Base-by-base conservation (phyloP, 2,888 invertebrate species). In the Craniophora ligustri region DNA sequence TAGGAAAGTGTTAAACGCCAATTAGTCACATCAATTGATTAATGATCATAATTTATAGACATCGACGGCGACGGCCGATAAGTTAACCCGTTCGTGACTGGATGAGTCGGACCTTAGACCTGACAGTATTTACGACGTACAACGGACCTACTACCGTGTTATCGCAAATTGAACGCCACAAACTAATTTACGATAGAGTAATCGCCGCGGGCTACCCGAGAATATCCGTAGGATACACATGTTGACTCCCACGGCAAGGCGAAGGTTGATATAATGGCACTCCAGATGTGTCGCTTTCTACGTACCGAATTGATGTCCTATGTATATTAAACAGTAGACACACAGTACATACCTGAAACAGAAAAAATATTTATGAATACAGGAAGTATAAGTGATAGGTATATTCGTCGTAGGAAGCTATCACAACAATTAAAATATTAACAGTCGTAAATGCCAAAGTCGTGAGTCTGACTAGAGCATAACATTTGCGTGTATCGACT, bases 151-250 rank as follows among this genome's bases (percentile, higher is more conserved):
- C 81, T 81, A 79, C 79, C 78, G 82, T 71, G 76, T 68, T 78
- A 80, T 78, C 71, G 80, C 81, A 79, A 81, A 81, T 82, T 81
- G 81, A 80, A 81, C 71, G 81, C 75, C 77, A 77, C 50, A 66
- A 49, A 68, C 72, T 77, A 78, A 83, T 83, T 82, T 81, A 81
- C 67, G 73, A 74, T 39, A 65, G 50, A 65, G 61, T 67, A 74
- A 74, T 70, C 67, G 78, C 81, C 45, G 55, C 69, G 50, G 76
- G 78, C 75, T 42, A 28, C 34, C 35, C 54, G 38, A 36, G 60
- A 58, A 53, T 36, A 32, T 46, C 31, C 35, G 6, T 51, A 49
- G 56, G 55, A 70, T 60, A 65, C 67, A 70, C 51, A 57, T 61
- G 69, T 66, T 36, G 6, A 45, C 63, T 62, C 75, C 74, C 67